Percentiles rank a stretch among this genome's conserved stretches.
phyloP scores from a whole-genome alignment of 2,797 vertebrate genomes.

The Heteromormyrus szaboi region DNA sequence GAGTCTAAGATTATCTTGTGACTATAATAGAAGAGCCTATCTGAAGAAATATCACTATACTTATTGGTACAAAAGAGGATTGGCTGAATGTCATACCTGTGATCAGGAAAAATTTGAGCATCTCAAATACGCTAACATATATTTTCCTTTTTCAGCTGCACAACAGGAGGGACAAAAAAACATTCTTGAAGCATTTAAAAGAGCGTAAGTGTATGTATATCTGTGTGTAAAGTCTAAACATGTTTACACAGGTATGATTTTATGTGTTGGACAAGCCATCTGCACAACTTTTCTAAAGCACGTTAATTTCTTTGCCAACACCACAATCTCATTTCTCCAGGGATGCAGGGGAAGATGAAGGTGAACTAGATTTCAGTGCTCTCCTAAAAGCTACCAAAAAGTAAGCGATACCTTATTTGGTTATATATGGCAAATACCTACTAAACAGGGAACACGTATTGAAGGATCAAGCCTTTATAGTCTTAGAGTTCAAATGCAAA shows the following conservation, averaged over 20 bases:
- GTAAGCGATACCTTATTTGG: conserved; percentile 47
- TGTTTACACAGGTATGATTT: background rate
- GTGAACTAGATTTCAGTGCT: conserved; percentile 80
- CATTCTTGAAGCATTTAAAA: conserved; percentile 67
- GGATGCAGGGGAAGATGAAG: conserved; percentile 64
- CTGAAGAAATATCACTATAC: background rate
- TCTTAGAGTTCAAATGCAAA: background rate
- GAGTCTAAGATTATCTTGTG: background rate
- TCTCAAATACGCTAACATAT: background rate
- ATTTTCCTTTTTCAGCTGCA: conserved; percentile 48
- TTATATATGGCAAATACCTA: background rate
- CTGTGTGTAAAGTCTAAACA: background rate
- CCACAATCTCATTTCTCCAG: conserved; percentile 38
- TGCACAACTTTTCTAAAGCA: background rate
- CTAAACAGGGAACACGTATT: background rate
- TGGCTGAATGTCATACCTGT: background rate
- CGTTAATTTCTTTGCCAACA: background rate
- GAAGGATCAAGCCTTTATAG: background rate
- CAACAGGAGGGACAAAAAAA: conserved; percentile 44
- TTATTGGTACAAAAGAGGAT: background rate
- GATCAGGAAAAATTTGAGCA: background rate
- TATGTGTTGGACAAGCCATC: background rate
- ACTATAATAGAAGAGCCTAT: background rate
- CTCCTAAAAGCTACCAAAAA: conserved; percentile 77
- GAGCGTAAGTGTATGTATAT: conserved; percentile 53